Base-by-base conservation (phyloP, 2,888 invertebrate species). In the Drosophila ochracea region DNA sequence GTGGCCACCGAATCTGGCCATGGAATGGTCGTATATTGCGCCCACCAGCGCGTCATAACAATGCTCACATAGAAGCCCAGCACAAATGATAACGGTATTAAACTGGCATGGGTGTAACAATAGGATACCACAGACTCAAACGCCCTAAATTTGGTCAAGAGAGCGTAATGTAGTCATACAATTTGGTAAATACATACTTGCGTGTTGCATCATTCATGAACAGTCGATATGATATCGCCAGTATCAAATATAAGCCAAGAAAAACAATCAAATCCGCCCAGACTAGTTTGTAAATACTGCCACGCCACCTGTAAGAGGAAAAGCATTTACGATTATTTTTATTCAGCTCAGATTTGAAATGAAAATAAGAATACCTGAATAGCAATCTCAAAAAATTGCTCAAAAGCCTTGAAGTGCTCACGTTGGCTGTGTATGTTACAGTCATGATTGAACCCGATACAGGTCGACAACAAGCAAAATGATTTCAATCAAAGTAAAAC, bases 41-140 rank as follows among this genome's bases (percentile, higher is more conserved):
- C 95, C 97, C 97, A 97, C 98, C 98, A 98, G 84, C 98, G 95
- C 61, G 96, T 96, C 96, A 98, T 97, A 41, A 98, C 97, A 79
- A 98, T 95, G 7, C 96, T 96, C 61, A 98, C 98, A 94, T 97
- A 98, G 94, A 98, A 98, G 81, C 98, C 98, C 85, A 98, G 94
- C 66, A 98, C 98, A 93, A 98, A 98, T 4, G 98, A 97, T 79
- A 98, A 92, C 4, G 98, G 98, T 86, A 98, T 98, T 68, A 97
- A 95, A 92, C 96, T 96, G 73, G 96, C 96, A 93, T 97, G 97
- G 78, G 95, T 95, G 87, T 96, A 95, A 93, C 98, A 98, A 93
- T 98, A 98, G 76, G 95, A 94, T 1, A 96, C 97, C 49, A 98
- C 94, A 61, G 94, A 95, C 93, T 97, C 97, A 92, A 98, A 98